These are phyloP conservation scores for Trinectes maculatus DNA, from an alignment of 2,113 vertebrate genomes.

Conservation along the genomic window DNA sequence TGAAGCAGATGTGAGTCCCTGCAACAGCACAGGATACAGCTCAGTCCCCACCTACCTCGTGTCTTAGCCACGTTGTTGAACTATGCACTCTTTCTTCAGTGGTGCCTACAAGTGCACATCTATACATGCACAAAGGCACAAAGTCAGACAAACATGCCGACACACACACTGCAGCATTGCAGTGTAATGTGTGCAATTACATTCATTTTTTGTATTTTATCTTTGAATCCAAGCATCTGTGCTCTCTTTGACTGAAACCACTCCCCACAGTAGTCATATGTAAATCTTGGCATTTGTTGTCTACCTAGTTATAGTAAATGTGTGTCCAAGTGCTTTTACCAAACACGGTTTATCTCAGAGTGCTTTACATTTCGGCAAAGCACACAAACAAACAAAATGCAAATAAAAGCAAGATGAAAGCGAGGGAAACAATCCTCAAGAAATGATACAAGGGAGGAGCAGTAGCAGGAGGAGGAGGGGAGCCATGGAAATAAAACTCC, in stretches of 20 bases:
- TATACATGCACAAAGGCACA: background rate
- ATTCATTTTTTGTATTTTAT: constrained; percentile 34
- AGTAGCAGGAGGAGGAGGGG: constrained; percentile 5
- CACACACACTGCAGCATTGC: no score
- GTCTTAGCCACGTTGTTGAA: constrained; percentile 12
- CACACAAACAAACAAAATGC: constrained; percentile 57
- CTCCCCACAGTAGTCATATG: constrained; percentile 67
- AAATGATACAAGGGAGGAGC: constrained; percentile 28
- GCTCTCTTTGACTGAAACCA: constrained; percentile 7
- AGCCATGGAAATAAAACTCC: constrained; percentile 13
- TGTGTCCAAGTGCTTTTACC: constrained; percentile 61
- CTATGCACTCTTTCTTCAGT: background rate
- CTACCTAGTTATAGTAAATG: constrained; percentile 51
- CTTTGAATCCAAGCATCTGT: constrained; percentile 38
- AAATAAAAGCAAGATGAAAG: constrained; percentile 48
- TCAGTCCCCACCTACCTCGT: background rate
- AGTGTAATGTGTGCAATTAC: constrained; percentile 15
- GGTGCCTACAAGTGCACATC: background rate
- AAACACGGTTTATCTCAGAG: constrained; percentile 59
- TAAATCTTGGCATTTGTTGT: constrained; percentile 75
- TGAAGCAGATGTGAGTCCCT: constrained; percentile 16
- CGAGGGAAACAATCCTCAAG: constrained; percentile 27
- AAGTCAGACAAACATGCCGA: background rate
- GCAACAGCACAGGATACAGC: constrained; percentile 10
- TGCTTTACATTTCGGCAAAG: constrained; percentile 46